phyloP scores from a whole-genome alignment of 2,888 invertebrate genomes.

The Polylopha cassiicola region DNA sequence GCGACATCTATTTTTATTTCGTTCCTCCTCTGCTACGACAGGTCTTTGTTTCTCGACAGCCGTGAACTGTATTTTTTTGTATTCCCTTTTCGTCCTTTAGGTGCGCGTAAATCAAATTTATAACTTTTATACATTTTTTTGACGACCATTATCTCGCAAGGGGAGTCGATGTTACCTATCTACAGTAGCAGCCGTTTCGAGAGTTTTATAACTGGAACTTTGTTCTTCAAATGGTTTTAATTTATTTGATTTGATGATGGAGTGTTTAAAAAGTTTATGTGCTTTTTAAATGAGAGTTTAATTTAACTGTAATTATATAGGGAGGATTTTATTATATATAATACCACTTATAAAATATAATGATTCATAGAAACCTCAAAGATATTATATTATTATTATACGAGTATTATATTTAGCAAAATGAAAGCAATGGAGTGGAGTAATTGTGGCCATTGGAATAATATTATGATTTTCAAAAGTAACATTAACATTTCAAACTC shows the following conservation, averaged over 20 bases:
- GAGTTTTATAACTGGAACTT: constrained; percentile 1
- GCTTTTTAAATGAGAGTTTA: neutral
- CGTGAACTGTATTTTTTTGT: constrained; percentile 27
- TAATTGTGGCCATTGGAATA: too few species aligned
- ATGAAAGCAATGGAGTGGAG: too few species aligned
- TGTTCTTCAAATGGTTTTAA: constrained; percentile 3
- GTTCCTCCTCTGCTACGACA: constrained; percentile 25
- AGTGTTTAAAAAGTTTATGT: neutral
- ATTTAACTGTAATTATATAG: too few species aligned
- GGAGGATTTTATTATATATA: too few species aligned
- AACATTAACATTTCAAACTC: too few species aligned
- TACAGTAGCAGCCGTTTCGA: constrained; percentile 5
- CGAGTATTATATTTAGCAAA: constrained; percentile 4
- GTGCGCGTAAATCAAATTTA: constrained; percentile 22
- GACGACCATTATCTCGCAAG: constrained; percentile 20
- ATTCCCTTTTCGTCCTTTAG: constrained; percentile 19
- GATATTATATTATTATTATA: too few species aligned
- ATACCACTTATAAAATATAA: constrained; percentile 3
- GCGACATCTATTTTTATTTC: constrained; percentile 43
- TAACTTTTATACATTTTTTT: constrained; percentile 22
- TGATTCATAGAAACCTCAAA: neutral
- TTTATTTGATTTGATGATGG: neutral
- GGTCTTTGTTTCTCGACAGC: constrained; percentile 34
- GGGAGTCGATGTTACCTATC: constrained; percentile 16
- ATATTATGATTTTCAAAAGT: too few species aligned